These are phyloP conservation scores for Drosophila mayaguana DNA, from an alignment of 2,888 invertebrate species.

Conservation along the genomic window DNA sequence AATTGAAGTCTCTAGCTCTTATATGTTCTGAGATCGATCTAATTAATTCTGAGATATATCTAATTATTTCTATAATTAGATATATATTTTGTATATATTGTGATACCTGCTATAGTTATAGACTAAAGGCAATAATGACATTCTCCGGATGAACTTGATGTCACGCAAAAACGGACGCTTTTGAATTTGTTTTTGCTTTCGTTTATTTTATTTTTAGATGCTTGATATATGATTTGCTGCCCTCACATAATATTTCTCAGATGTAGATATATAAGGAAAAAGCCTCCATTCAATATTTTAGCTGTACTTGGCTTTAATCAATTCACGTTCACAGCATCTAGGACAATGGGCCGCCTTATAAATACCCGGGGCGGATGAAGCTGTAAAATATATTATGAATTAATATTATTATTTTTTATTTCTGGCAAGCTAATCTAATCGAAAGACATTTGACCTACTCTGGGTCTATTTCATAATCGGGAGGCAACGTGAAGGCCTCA, in stretches of 20 bases:
- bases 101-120: too few species aligned
- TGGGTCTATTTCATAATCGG: too few species aligned
- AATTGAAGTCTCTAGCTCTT: too few species aligned
- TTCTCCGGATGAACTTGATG: too few species aligned
- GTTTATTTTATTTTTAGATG: conserved; percentile 28
- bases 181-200: conserved; percentile 3
- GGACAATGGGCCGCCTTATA: conserved; percentile 64
- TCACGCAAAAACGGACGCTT: neutral
- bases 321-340: conserved; percentile 47
- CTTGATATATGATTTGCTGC: conserved; percentile 5
- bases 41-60: too few species aligned
- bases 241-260: conserved; percentile 10
- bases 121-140: neutral
- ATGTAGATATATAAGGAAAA: neutral
- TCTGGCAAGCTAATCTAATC: neutral
- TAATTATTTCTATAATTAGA: too few species aligned
- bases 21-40: too few species aligned
- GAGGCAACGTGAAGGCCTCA: conserved; percentile 54
- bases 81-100: too few species aligned
- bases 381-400: conserved; percentile 26
- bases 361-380: conserved; percentile 47
- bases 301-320: conserved; percentile 18
- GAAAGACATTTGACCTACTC: conserved; percentile 33
- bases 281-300: neutral
- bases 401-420: neutral